A percentile compares a stretch with the other conserved stretches of the same genome.
phyloP scores from a whole-genome alignment of 2,797 vertebrate species.

The Chromis chromis region DNA sequence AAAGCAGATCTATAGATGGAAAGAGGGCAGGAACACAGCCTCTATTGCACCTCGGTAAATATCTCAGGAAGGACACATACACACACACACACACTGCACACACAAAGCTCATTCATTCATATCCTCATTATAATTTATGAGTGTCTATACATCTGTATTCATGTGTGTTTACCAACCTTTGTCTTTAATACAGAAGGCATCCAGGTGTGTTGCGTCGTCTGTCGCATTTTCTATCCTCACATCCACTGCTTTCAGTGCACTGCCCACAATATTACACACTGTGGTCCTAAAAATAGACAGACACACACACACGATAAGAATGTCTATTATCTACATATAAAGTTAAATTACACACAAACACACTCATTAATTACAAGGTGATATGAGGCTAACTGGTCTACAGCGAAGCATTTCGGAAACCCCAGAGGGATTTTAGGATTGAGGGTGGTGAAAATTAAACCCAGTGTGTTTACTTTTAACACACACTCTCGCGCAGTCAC shows the following conservation, averaged over 20 bases:
- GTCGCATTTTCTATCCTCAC: conserved; percentile 88
- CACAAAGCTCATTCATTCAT: conserved; percentile 15
- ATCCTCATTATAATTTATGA: not conserved
- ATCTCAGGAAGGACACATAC: not conserved
- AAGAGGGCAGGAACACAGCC: not conserved
- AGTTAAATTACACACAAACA: conserved; percentile 9
- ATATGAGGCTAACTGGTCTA: conserved; percentile 11
- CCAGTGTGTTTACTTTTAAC: conserved; percentile 26
- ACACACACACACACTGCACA: not conserved
- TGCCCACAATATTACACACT: conserved; percentile 84
- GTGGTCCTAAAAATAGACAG: conserved; percentile 83
- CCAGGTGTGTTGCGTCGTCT: conserved; percentile 77
- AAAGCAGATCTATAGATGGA: not conserved
- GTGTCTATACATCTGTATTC: not conserved
- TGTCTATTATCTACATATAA: not conserved
- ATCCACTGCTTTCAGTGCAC: conserved; percentile 85
- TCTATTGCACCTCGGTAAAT: not conserved
- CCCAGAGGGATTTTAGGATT: not conserved
- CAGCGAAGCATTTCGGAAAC: conserved; percentile 12
- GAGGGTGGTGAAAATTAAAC: conserved; percentile 32
- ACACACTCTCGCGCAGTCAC: not conserved
- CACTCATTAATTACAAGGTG: conserved; percentile 14
- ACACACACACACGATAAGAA: not conserved
- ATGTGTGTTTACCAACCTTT: conserved; percentile 84
- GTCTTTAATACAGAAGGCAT: conserved; percentile 90